Evolutionary conservation across 2,888 invertebrate species (phyloP), one percentile per base, ranked within the genome.

Genomic region (Thera obeliscata): DNA sequence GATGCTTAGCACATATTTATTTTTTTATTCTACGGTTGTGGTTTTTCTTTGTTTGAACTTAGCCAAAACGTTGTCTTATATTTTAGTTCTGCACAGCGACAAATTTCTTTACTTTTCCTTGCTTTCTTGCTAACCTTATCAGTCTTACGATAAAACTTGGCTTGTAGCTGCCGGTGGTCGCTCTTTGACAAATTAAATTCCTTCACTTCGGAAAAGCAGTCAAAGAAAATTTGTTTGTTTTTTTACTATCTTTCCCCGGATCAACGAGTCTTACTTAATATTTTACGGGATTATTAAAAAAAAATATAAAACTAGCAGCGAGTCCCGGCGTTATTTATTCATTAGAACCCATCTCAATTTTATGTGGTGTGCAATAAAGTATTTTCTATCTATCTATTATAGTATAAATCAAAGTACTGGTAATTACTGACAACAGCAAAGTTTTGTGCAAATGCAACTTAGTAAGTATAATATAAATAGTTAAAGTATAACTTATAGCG

Each of bases 171-270:
- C 72, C 71, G 71, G 73, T 70, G 74, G 75, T 71, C 77, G 74
- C 78, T 79, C 78, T 75, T 76, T 78, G 79, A 83, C 81, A 83
- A 83, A 83, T 83, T 82, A 79, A 83, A 83, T 82, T 83, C 76
- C 72, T 76, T 72, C 73, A 73, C 75, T 73, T 77, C 79, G 76
- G 78, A 75, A 77, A 77, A 78, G 76, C 76, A 79, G 77, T 52
- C 52, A 52, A 78, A 79, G 67, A 72, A 36, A 35, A 49, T 7
- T 43, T 22, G 58, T 61, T 54, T 57, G 57, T 64, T 48, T 61
- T 58, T 68, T 58, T 12, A 54, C 58, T 58, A 61, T 54, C 12
- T 9, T 7, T 11, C 5, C n/a, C n/a, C 12, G 7, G 36, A 56
- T 52, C 52, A 52, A 52, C 7, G 52, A 22, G 33, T 33, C 3